Base-by-base conservation (phyloP, 92 coral and sea anemone genomes). In the Epizoanthus scotinus region DNA sequence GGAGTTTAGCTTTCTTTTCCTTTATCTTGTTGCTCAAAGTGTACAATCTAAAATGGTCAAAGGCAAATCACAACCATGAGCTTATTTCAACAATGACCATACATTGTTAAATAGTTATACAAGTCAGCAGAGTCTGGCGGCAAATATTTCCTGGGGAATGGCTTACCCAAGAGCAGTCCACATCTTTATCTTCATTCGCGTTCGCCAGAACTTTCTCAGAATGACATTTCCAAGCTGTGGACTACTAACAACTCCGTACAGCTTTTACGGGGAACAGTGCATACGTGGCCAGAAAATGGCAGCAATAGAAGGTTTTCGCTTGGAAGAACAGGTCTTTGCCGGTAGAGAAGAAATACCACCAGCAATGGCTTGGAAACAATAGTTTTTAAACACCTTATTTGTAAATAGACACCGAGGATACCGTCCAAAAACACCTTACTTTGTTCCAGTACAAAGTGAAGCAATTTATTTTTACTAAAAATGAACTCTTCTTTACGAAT, bases 241-340 rank as follows among this genome's bases (percentile, higher is more conserved):
- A 59, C 36, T 38, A 10, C 56, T 36, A 38, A 75, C 57, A 75
- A 66, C 36, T 18, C 38, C 14, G 56, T 38, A 40, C 22, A 40
- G 21, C 81, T 31, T 75, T 44, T 60, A n/a, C 22, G 29, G 59
- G 18, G 53, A 18, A 34, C 42, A 75, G 21, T 75, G 81, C 25
- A 63, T 75, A 75, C 81, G 81, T 75, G 81, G 81, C 81, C 68
- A 40, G 81, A 75, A 75, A 75, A 57, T 75, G 14, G 55, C 27
- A 47, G 20, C 68, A 58, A 60, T 75, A 75, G 40, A 73, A 59
- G 81, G 17, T 14, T 75, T 75, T 75, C 17, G 5, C 61, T 59
- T 67, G 68, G 15, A 36, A 22, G 81, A 75, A 5, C 81, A 75
- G 81, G 81, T 75, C 67, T 34, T 75, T 75, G 67, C 81, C 81